Evolutionary conservation across 1,140 invertebrate genomes (phyloP).

Genomic region (Andricus grossulariae): DNA sequence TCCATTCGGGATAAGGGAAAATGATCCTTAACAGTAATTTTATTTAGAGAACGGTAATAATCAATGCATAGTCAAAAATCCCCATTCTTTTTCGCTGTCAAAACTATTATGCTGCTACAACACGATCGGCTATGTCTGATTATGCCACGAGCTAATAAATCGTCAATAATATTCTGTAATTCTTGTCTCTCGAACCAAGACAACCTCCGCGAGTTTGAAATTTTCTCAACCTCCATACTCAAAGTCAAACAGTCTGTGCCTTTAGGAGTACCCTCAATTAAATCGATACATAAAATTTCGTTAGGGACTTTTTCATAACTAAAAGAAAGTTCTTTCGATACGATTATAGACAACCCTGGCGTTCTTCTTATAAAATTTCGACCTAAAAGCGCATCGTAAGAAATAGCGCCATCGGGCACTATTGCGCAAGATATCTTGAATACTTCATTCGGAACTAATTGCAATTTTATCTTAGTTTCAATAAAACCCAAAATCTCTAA

Average conservation of each 20-base stretch:
- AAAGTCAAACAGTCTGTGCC: background rate
- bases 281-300: background rate
- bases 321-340: background rate
- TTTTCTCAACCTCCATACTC: background rate
- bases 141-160: background rate
- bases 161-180: background rate
- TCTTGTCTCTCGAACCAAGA: background rate
- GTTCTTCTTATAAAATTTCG: background rate
- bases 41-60: background rate
- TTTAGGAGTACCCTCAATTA: background rate
- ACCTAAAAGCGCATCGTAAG: background rate
- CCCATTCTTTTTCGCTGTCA: background rate
- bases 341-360: background rate
- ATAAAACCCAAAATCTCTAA: background rate
- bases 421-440: background rate
- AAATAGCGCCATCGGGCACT: background rate
- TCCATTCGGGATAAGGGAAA: too few species aligned
- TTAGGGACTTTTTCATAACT: background rate
- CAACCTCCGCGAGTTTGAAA: background rate
- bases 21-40: too few species aligned
- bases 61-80: background rate
- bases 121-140: background rate
- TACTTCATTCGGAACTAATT: background rate
- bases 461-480: conserved; percentile 3
- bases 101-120: background rate